Conservation (phyloP, 2,888 invertebrate genomes). For the Coelinius sp. region DNA sequence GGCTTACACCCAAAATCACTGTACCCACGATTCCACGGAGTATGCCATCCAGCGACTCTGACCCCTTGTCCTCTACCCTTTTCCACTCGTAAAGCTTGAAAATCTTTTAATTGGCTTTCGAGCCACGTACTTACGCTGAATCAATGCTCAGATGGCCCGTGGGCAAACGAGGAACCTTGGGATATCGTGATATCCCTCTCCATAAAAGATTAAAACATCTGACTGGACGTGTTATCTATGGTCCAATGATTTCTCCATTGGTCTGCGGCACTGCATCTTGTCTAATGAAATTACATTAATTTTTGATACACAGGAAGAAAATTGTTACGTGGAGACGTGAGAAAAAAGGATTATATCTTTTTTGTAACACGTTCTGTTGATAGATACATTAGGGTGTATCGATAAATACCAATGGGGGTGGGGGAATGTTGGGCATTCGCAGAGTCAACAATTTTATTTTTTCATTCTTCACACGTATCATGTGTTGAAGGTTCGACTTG, state of each 20-base stretch:
- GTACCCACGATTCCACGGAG: slow-evolving; percentile 16
- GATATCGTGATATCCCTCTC: slow-evolving; percentile 9
- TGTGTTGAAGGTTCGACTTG: no score
- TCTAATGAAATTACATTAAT: slow-evolving; percentile 13
- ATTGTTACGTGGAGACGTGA: background rate
- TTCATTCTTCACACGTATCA: no score
- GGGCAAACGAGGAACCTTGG: slow-evolving; percentile 6
- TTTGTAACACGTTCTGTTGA: no score
- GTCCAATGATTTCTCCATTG: slow-evolving; percentile 16
- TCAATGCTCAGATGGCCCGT: slow-evolving; percentile 17
- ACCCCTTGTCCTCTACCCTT: background rate
- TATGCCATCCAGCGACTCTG: background rate
- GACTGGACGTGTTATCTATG: slow-evolving; percentile 14
- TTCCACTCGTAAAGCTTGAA: slow-evolving; percentile 27
- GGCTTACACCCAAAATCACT: slow-evolving; percentile 55
- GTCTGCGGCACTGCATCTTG: background rate
- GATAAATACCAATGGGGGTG: no score
- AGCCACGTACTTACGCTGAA: slow-evolving; percentile 43
- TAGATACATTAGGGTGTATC: no score
- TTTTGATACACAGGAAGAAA: background rate
- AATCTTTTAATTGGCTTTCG: slow-evolving; percentile 48
- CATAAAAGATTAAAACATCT: slow-evolving; percentile 4
- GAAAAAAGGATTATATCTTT: background rate
- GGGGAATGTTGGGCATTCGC: no score
- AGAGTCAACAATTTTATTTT: no score